phyloP scores from a whole-genome alignment of 1,140 invertebrate species.

The Gryon sp. region DNA sequence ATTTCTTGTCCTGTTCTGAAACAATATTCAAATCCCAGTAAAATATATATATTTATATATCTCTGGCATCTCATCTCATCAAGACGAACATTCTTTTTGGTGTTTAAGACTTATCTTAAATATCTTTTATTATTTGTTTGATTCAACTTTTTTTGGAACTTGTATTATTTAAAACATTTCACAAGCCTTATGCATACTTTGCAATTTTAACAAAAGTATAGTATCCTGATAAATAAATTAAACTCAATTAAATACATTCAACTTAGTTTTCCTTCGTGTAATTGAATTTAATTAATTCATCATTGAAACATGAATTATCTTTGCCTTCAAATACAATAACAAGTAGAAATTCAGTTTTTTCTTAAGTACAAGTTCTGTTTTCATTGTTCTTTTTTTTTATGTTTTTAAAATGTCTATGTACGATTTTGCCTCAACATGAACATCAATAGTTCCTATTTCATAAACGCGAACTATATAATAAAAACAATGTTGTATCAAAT shows the following conservation, averaged over 20 bases:
- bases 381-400: conserved; percentile 2
- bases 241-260: too few relatives aligned
- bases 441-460: conserved; percentile 3
- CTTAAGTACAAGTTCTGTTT: conserved; percentile 6
- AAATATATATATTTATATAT: conserved; percentile 19
- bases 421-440: conserved; percentile 21
- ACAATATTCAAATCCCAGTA: background rate
- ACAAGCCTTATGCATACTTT: too few relatives aligned
- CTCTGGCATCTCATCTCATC: background rate
- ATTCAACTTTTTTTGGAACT: conserved; percentile 9
- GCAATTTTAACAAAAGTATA: too few relatives aligned
- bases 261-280: too few relatives aligned
- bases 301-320: too few relatives aligned
- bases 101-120: conserved; percentile 1
- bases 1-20: background rate
- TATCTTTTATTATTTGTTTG: conserved; percentile 2
- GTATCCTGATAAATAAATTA: too few relatives aligned
- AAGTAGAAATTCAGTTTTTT: too few relatives aligned
- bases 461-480: background rate
- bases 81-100: background rate
- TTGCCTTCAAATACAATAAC: too few relatives aligned
- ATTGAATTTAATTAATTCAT: too few relatives aligned
- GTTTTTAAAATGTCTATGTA: conserved; percentile 11
- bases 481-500: background rate
- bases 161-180: too few relatives aligned